Evolutionary conservation across 2,888 invertebrate genomes (phyloP).

Genomic region (Phrixothrix hirtus): DNA sequence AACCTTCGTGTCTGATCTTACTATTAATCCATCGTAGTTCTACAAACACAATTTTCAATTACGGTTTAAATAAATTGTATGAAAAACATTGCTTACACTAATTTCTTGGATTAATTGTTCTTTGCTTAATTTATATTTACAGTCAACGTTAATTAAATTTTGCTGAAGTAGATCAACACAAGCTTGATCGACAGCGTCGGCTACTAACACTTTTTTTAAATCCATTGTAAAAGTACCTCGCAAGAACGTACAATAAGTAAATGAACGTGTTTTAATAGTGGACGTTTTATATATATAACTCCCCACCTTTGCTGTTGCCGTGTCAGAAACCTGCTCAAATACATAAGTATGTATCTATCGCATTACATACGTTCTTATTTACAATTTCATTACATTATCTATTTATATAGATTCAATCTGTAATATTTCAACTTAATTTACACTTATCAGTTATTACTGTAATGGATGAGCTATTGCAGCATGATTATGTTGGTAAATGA

Average conservation of each 20-base stretch:
- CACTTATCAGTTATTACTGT: no score
- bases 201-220: constrained; percentile 82
- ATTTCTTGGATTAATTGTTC: constrained; percentile 82
- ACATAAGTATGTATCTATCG: no score
- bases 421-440: no score
- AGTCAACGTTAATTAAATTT: constrained; percentile 78
- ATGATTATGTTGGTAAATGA: no score
- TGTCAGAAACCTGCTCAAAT: not conserved
- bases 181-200: constrained; percentile 87
- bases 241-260: not conserved
- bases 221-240: constrained; percentile 57
- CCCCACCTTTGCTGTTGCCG: not conserved
- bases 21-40: constrained; percentile 89
- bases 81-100: constrained; percentile 70
- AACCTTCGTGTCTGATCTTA: constrained; percentile 93
- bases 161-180: constrained; percentile 80
- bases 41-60: constrained; percentile 53
- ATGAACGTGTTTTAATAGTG: constrained; percentile 1
- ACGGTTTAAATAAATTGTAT: no score
- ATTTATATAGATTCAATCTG: no score
- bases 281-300: not conserved
- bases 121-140: constrained; percentile 76
- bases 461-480: no score
- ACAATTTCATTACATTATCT: no score
- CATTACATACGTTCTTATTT: no score